These are phyloP conservation scores for Epinephelus moara DNA, from an alignment of 2,113 vertebrate genomes.

Conservation along the genomic window DNA sequence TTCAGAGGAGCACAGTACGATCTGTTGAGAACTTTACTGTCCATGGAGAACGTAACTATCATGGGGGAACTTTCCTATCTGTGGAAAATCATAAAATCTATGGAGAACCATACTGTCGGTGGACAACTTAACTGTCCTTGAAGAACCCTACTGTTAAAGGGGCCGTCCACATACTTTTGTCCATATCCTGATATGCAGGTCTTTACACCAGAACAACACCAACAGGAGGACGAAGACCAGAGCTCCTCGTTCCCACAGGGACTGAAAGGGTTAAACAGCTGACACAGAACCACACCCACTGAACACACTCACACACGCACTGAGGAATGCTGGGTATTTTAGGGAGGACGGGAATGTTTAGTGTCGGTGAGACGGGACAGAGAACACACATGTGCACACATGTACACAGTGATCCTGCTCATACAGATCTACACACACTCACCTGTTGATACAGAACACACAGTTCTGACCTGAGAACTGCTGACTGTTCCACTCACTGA, in stretches of 20 bases:
- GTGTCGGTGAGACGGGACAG: constrained; percentile 8
- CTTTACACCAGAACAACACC: too few relatives aligned
- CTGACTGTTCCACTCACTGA: not conserved
- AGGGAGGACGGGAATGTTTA: constrained; percentile 33
- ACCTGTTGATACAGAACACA: not conserved
- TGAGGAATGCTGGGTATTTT: constrained; percentile 49
- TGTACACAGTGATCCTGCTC: too few relatives aligned
- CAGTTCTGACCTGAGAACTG: not conserved
- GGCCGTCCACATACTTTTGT: not conserved
- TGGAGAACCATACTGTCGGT: too few relatives aligned
- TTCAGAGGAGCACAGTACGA: too few relatives aligned
- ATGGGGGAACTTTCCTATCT: too few relatives aligned
- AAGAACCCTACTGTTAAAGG: not conserved
- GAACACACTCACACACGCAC: not conserved
- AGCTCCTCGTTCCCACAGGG: not conserved
- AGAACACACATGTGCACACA: not conserved
- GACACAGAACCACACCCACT: not conserved
- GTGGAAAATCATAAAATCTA: too few relatives aligned
- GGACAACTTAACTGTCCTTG: too few relatives aligned
- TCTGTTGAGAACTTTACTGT: too few relatives aligned
- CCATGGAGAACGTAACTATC: too few relatives aligned
- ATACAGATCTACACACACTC: too few relatives aligned
- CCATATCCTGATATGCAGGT: too few relatives aligned
- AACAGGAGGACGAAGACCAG: not conserved
- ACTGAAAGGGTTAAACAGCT: not conserved